Evolutionary conservation across 2,113 vertebrate species (phyloP), one percentile per base, ranked within the genome.

Genomic region (Sciurus niger): DNA sequence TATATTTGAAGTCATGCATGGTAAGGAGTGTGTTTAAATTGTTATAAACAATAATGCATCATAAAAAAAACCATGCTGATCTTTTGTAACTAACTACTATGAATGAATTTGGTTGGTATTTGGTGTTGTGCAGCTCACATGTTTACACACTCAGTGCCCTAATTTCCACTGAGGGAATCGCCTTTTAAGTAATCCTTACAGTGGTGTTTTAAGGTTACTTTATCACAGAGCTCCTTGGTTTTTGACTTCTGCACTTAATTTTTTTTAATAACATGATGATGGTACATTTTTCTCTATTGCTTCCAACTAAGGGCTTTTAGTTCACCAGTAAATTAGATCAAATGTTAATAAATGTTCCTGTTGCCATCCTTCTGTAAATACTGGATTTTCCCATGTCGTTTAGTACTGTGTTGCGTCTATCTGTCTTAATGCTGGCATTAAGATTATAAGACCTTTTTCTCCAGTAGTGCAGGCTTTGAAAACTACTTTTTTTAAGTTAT

Each of bases 341-440:
- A 65, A 98, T 1, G 90, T 95, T 97, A 72, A 98, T 95, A 63
- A 96, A 96, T 98, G 95, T 96, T 97, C 92, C 96, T 94, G 0
- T 98, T 94, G 93, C 97, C 97, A 53, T 98, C 96, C 93, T 72
- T 79, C 48, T 99, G 98, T 99, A 98, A 98, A 99, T 99, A 98
- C 63, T 88, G 94, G 93, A 94, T 96, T 97, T 97, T 95, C 83
- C 94, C 14, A 6, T 97, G 34, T 95, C 97, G 97, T 96, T 98
- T 98, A 98, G 98, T 96, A 95, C 92, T 97, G 95, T 98, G 97
- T 96, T 99, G 97, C 98, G 99, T 98, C 43, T 34, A 84, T 98
- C 76, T 98, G 96, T 99, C 99, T 99, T 99, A 99, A 99, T 99
- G 99, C 99, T 99, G 99, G 99, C 99, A 99, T 99, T 99, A 99